Conservation (phyloP, 92 coral and sea anemone species). For the Epizoanthus scotinus region DNA sequence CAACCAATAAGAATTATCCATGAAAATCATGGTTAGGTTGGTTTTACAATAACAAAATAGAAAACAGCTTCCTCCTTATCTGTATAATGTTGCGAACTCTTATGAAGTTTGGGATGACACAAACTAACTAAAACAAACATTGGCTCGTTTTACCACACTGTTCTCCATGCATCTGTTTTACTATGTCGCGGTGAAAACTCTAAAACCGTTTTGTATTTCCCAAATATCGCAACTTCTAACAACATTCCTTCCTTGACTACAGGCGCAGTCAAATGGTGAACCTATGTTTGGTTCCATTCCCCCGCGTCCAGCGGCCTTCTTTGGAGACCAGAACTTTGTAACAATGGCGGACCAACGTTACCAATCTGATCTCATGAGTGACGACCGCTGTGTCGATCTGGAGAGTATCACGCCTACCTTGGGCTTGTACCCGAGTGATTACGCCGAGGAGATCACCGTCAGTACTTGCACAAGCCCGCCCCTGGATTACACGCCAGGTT, state of each 20-base stretch:
- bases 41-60: no score
- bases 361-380: conserved; percentile 4
- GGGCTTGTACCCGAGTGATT: conserved; percentile 20
- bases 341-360: not conserved
- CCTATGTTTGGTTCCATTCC: not conserved
- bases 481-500: not conserved
- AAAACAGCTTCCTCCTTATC: no score
- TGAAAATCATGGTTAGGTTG: no score
- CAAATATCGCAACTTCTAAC: not conserved
- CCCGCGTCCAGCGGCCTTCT: conserved; percentile 1
- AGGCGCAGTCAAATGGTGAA: conserved; percentile 11
- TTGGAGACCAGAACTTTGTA: not conserved
- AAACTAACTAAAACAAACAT: no score
- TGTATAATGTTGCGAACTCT: no score
- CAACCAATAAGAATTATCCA: no score
- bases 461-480: conserved; percentile 33
- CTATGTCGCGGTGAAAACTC: no score
- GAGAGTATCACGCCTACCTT: conserved; percentile 25
- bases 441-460: conserved; percentile 38
- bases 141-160: no score
- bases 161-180: no score
- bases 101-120: no score
- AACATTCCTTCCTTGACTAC: not conserved
- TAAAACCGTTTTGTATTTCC: no score
- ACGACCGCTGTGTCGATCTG: conserved; percentile 25